These are phyloP conservation scores for Egretta garzetta DNA, from an alignment of 2,113 vertebrate species.

Conservation along the genomic window DNA sequence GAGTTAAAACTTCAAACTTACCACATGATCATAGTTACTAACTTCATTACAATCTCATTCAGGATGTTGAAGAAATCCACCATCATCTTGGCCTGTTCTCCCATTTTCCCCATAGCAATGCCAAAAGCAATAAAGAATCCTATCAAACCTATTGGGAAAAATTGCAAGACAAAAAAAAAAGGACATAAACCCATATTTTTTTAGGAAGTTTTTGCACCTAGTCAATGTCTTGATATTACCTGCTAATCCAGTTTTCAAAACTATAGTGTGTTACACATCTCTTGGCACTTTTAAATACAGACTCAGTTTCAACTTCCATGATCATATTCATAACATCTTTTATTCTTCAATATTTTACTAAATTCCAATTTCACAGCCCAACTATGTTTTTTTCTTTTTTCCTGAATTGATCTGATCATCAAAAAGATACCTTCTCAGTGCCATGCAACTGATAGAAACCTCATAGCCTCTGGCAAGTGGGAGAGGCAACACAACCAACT, in stretches of 20 bases:
- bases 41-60: conserved; percentile 98
- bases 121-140: conserved; percentile 99
- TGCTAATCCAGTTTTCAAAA: background rate
- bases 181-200: background rate
- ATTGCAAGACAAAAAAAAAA: conserved; percentile 45
- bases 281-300: background rate
- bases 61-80: conserved; percentile 99
- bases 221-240: background rate
- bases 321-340: background rate
- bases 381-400: accelerated
- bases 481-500: background rate
- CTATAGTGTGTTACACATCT: background rate
- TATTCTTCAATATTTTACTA: background rate
- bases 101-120: conserved; percentile 99
- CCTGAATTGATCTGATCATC: background rate
- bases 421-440: background rate
- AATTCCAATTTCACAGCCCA: background rate
- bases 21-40: conserved; percentile 99
- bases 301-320: background rate
- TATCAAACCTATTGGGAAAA: conserved; percentile 86
- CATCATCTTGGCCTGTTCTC: conserved; percentile 96
- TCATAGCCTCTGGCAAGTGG: background rate
- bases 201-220: background rate
- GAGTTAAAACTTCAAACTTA: conserved; percentile 75
- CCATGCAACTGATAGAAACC: background rate